Evolutionary conservation across 2,888 invertebrate species (phyloP).

Genomic region (Aricia artaxerxes): DNA sequence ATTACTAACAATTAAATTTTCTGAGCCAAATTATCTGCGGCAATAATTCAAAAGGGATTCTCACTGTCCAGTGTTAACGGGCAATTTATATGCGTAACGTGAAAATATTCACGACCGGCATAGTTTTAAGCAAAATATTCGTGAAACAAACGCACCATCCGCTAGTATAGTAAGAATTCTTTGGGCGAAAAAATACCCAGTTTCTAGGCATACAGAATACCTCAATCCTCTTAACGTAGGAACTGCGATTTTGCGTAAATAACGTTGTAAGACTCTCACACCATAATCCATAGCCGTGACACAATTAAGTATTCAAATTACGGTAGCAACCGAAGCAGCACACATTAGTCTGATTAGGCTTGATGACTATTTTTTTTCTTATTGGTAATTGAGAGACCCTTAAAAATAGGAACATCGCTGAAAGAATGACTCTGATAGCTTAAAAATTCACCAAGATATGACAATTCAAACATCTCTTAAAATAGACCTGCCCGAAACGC

Average conservation of each 20-base stretch:
- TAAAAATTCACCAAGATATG: no score
- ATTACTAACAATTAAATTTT: conserved; percentile 20
- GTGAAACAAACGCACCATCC: not conserved
- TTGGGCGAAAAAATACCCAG: not conserved
- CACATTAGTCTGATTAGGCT: conserved; percentile 42
- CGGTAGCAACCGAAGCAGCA: not conserved
- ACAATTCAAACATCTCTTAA: no score
- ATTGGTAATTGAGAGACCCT: no score
- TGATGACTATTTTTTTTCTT: no score
- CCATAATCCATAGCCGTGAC: not conserved
- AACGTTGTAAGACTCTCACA: not conserved
- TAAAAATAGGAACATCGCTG: no score
- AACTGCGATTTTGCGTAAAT: not conserved
- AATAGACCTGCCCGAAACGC: no score
- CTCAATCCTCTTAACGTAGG: not conserved
- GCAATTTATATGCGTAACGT: conserved; percentile 27
- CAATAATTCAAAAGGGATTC: conserved; percentile 26
- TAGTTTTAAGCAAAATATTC: not conserved
- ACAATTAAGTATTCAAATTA: conserved; percentile 14
- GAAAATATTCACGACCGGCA: conserved; percentile 3
- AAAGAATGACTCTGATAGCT: no score
- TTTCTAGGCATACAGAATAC: not conserved
- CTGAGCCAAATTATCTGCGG: conserved; percentile 12
- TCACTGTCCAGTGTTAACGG: conserved; percentile 21
- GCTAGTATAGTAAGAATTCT: not conserved